Evolutionary conservation across 2,113 vertebrate species (phyloP), one percentile per base, ranked within the genome.

Genomic region (Argyrosomus japonicus): DNA sequence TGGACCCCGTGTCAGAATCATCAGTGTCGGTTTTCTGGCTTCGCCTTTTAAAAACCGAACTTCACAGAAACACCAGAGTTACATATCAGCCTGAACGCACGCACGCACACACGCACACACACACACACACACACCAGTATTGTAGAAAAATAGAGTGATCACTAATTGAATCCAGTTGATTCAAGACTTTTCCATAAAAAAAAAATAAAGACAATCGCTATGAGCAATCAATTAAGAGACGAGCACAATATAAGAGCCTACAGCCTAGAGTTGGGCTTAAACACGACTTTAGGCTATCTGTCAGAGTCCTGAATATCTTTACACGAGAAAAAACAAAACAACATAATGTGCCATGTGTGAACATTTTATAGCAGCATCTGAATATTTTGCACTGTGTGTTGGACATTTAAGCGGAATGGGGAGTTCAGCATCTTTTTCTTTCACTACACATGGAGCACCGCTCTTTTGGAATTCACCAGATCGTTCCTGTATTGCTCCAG

Each of bases 11-110:
- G 94, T 94, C 95, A 94, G 90, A 93, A 93, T 95, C 95, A 97
- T 99, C 98, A 95, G 97, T 97, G 95, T 90, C 96, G 94, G 96
- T 96, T 96, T 95, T 97, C 95, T 98, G 97, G 97, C 93, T 87
- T 85, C 90, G 95, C 92, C 97, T 95, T 97, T 99, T 97, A 96
- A 96, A 97, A 97, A 95, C 96, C 95, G 97, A 95, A 97, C 97
- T 95, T 99, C 97, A 99, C 96, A 95, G 93, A 88, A 95, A 97
- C 93, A 95, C 96, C 93, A 84, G 96, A 96, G 93, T 70, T 81
- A 85, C 72, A 83, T 81, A 87, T 93, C 45, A 82, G 89, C 78
- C 60, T 53, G 80, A 50, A 64, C 84, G 45, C 91, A 27, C 75
- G 17, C 84, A 47, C 69, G 6, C 79, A 0, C 63, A 1, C 65